These are phyloP conservation scores for Epistrophe grossulariae DNA, from an alignment of 2,888 invertebrate species.

Conservation along the genomic window DNA sequence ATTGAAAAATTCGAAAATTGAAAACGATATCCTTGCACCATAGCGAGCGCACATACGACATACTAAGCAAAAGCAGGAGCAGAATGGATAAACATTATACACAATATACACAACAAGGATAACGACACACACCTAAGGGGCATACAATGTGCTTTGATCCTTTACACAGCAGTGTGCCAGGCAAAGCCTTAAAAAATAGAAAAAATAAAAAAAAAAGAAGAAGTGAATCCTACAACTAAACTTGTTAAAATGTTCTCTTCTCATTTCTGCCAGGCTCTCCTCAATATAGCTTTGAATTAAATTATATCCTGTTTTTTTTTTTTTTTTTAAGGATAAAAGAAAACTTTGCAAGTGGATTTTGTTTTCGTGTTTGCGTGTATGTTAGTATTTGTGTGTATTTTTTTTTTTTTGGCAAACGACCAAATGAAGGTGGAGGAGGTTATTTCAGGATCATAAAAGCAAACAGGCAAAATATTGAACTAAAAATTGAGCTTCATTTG, in stretches of 20 bases:
- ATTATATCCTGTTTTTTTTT: slow-evolving; percentile 69
- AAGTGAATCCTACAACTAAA: slow-evolving; percentile 47
- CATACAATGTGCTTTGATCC: slow-evolving; percentile 46
- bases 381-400: slow-evolving; percentile 13
- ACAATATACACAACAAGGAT: slow-evolving; percentile 34
- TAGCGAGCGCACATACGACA: background rate
- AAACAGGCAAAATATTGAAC: slow-evolving; percentile 75
- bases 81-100: slow-evolving; percentile 24
- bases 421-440: slow-evolving; percentile 15
- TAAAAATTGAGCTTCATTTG: slow-evolving; percentile 76
- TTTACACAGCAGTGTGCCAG: slow-evolving; percentile 32
- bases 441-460: slow-evolving; percentile 70
- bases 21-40: slow-evolving; percentile 72
- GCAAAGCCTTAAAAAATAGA: slow-evolving; percentile 19
- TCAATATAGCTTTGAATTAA: slow-evolving; percentile 71
- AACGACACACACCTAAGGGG: slow-evolving; percentile 61
- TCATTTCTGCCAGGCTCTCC: slow-evolving; percentile 50
- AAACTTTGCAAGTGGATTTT: slow-evolving; percentile 69
- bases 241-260: slow-evolving; percentile 69
- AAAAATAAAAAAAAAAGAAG: background rate
- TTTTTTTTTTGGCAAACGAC: slow-evolving; percentile 11
- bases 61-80: background rate
- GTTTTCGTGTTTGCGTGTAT: background rate
- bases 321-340: slow-evolving; percentile 41
- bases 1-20: slow-evolving; percentile 76